These are phyloP conservation scores for Sebastes matsubarae DNA, from an alignment of 2,797 vertebrate species.

Conservation along the genomic window DNA sequence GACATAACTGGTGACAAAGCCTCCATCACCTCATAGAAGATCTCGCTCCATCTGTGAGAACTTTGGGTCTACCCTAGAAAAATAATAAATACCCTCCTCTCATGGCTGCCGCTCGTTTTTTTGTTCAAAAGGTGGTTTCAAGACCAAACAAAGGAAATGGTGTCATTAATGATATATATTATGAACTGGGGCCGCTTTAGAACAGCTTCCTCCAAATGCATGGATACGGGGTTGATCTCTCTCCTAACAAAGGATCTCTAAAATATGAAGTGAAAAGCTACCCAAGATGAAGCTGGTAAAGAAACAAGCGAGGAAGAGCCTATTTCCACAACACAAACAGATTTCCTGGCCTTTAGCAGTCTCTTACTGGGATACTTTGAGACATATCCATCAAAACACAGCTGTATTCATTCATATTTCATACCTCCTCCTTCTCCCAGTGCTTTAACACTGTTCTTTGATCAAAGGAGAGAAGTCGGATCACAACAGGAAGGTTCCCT, in stretches of 20 bases:
- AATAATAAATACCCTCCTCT: constrained; percentile 76
- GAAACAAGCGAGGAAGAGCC: constrained; percentile 77
- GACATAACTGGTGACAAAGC: constrained; percentile 81
- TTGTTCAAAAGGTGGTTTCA: constrained; percentile 78
- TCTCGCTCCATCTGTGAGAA: constrained; percentile 80
- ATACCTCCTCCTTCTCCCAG: constrained; percentile 84
- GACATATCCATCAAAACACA: constrained; percentile 84
- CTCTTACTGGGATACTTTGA: constrained; percentile 84
- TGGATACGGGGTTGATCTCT: constrained; percentile 72
- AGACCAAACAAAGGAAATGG: constrained; percentile 80
- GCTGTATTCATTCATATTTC: constrained; percentile 86
- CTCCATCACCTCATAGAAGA: constrained; percentile 78
- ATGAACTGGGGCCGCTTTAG: constrained; percentile 66
- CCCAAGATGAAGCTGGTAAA: constrained; percentile 75
- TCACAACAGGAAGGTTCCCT: constrained; percentile 85
- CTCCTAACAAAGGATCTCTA: constrained; percentile 80
- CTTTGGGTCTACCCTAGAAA: constrained; percentile 77
- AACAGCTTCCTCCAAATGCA: constrained; percentile 71
- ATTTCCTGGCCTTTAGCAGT: constrained; percentile 84
- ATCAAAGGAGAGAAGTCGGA: constrained; percentile 82
- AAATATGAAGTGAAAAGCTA: constrained; percentile 82
- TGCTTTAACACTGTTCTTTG: constrained; percentile 84
- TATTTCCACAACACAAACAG: constrained; percentile 84
- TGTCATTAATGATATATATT: constrained; percentile 80
- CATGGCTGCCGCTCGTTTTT: constrained; percentile 48